A percentile compares a stretch with the other conserved stretches of the same genome.
Evolutionary conservation across 2,797 vertebrate genomes (phyloP).

Genomic region (Syndactyla subalaris): DNA sequence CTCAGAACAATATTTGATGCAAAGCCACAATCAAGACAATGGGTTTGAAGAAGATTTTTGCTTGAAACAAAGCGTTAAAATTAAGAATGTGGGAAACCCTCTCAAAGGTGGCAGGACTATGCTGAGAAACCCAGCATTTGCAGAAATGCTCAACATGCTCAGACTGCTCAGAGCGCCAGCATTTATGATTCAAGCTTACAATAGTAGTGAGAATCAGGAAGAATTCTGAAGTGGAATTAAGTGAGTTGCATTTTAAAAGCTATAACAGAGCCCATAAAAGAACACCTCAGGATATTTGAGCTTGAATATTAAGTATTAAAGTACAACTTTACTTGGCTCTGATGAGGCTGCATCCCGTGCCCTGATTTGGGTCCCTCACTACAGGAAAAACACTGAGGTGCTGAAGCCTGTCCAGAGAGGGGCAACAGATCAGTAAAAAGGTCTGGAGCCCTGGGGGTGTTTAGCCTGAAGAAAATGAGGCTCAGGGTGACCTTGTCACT

Average conservation of each 20-base stretch:
- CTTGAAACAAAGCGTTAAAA: background rate
- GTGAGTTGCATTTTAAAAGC: background rate
- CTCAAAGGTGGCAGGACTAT: background rate
- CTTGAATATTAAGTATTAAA: background rate
- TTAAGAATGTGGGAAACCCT: background rate
- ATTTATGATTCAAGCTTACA: background rate
- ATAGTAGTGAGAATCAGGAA: background rate
- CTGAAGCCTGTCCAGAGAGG: background rate
- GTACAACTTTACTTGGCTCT: background rate
- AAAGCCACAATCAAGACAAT: background rate
- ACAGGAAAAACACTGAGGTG: background rate
- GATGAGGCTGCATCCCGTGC: background rate
- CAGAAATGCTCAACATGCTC: too few species aligned
- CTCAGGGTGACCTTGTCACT: fast-evolving
- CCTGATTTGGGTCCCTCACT: background rate
- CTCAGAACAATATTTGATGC: background rate
- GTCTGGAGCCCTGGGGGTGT: fast-evolving
- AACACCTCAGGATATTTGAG: background rate
- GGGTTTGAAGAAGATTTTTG: background rate
- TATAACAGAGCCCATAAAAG: background rate
- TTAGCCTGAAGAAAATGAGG: background rate
- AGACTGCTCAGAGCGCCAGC: background rate
- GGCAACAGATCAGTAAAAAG: background rate
- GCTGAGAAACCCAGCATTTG: background rate
- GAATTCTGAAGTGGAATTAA: background rate